phyloP scores from a whole-genome alignment of 1,140 invertebrate species.

The Bombus balteatus region DNA sequence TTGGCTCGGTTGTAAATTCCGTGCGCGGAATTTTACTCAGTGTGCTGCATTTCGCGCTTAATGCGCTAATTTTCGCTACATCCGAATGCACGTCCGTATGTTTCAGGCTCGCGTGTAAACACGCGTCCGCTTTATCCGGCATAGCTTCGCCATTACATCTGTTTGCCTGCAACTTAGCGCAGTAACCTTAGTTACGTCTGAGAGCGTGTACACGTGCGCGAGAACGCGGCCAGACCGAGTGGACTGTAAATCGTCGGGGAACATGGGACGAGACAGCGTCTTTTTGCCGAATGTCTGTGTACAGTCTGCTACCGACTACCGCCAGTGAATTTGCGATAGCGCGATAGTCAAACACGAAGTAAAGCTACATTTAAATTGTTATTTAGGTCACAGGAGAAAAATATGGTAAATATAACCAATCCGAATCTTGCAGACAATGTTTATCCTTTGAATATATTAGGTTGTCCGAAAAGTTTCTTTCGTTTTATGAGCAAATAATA shows the following conservation, averaged over 20 bases:
- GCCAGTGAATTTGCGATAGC: too few relatives aligned
- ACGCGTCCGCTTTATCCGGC: conserved; percentile 15
- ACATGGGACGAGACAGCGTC: not conserved
- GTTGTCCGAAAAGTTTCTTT: too few relatives aligned
- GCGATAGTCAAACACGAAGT: too few relatives aligned
- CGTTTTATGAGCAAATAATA: too few relatives aligned
- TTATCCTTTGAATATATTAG: too few relatives aligned
- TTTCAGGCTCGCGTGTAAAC: conserved; percentile 6
- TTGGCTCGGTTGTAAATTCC: not conserved
- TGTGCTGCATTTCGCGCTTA: conserved; percentile 17
- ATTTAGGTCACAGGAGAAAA: too few relatives aligned
- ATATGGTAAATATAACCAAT: too few relatives aligned
- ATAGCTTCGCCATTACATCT: conserved; percentile 27
- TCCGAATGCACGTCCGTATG: conserved; percentile 1
- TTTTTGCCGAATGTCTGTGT: not conserved
- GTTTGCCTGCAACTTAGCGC: conserved; percentile 21
- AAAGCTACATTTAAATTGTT: too few relatives aligned
- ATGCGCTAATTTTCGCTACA: conserved; percentile 23
- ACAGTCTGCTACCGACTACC: too few relatives aligned
- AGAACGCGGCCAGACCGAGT: not conserved
- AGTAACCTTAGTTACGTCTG: not conserved
- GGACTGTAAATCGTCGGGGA: not conserved
- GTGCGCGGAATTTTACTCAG: not conserved
- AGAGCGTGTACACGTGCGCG: not conserved
- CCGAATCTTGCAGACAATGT: too few relatives aligned